Evolutionary conservation across 2,888 invertebrate genomes (phyloP).

Genomic region (Drosophila hawaiiensis): DNA sequence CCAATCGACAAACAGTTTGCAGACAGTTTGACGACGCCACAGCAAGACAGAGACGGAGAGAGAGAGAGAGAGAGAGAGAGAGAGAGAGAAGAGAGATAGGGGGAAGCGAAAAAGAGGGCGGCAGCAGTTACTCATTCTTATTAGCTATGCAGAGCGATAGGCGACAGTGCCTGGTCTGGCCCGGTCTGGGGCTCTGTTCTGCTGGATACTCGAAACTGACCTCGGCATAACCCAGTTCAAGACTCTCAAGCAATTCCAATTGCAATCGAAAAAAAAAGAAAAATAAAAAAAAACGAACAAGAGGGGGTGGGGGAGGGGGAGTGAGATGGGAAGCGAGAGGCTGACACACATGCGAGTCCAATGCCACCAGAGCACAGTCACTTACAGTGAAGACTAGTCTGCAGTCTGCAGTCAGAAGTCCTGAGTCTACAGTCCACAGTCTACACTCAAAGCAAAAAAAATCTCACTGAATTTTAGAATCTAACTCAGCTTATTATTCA

Average conservation of each 20-base stretch:
- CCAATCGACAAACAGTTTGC: conserved; percentile 65
- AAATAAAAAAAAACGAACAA: not conserved
- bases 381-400: conserved; percentile 42
- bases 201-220: conserved; percentile 37
- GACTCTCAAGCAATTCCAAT: conserved; percentile 25
- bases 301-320: not conserved
- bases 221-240: conserved; percentile 65
- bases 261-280: not conserved
- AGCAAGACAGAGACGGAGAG: conserved; percentile 1
- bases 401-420: conserved; percentile 6
- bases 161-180: conserved; percentile 8
- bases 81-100: conserved; percentile 3
- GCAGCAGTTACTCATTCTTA: conserved; percentile 64
- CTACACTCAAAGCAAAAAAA: not conserved
- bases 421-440: not conserved
- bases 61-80: conserved; percentile 11
- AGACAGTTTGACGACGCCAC: conserved; percentile 74
- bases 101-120: not conserved
- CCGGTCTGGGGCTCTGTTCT: not conserved
- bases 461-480: no score
- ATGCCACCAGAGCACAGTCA: conserved; percentile 60
- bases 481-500: not conserved
- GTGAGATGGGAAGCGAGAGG: not conserved
- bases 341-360: conserved; percentile 51
- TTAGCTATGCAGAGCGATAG: conserved; percentile 53